Conservation (phyloP, 2,113 vertebrate species). For the Polypterus bichir region DNA sequence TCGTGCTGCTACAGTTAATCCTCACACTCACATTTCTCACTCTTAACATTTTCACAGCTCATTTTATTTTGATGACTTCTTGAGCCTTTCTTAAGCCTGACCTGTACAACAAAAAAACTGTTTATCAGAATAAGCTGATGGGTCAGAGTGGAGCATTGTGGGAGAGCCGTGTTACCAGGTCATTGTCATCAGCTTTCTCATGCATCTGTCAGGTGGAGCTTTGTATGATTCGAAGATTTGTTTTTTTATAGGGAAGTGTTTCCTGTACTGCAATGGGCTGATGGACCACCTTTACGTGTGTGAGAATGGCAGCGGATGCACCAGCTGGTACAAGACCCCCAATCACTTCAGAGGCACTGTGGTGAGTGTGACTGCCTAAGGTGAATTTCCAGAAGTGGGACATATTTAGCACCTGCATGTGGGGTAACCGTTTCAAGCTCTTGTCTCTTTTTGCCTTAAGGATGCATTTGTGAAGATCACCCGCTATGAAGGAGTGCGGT, state of each 20-base stretch:
- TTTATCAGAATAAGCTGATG: too few relatives aligned
- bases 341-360: slow-evolving; percentile 77
- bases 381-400: neutral
- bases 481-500: slow-evolving; percentile 71
- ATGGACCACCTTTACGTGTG: slow-evolving; percentile 88
- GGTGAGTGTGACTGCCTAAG: slow-evolving; percentile 41
- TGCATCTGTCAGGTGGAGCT: too few relatives aligned
- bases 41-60: too few relatives aligned
- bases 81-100: too few relatives aligned
- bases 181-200: too few relatives aligned
- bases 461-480: slow-evolving; percentile 92
- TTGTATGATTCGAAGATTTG: too few relatives aligned
- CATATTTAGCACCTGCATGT: neutral
- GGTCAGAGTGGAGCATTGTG: too few relatives aligned
- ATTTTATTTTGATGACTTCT: too few relatives aligned
- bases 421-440: neutral
- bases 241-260: slow-evolving; percentile 70
- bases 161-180: too few relatives aligned
- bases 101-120: too few relatives aligned
- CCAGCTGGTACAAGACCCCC: slow-evolving; percentile 71
- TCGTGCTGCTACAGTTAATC: too few relatives aligned
- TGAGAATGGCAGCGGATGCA: slow-evolving; percentile 62
- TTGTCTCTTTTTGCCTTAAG: slow-evolving; percentile 29
- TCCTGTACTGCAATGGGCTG: slow-evolving; percentile 83
- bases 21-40: too few relatives aligned